Conservation (phyloP, 2,113 vertebrate genomes). For the Arizona elegans region DNA sequence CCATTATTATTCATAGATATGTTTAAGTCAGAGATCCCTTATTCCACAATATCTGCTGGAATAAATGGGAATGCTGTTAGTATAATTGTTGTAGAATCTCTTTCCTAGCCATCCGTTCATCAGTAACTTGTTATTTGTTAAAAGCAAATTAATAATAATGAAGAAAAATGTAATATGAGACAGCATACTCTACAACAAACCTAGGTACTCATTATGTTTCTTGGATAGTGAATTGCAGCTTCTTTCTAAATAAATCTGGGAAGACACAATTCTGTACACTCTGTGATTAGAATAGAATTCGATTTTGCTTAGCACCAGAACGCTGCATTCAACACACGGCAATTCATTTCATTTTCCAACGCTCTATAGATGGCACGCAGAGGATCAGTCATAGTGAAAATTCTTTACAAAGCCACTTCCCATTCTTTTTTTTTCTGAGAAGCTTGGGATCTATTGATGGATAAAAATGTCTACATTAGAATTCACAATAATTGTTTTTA, state of each 20-base stretch:
- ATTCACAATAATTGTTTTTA: constrained; percentile 25
- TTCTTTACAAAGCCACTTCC: constrained; percentile 79
- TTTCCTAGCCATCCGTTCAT: constrained; percentile 3
- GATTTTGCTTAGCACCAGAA: constrained; percentile 39
- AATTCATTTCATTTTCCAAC: constrained; percentile 8
- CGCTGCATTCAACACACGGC: neutral
- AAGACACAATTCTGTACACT: constrained; percentile 6
- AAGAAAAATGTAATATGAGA: constrained; percentile 42
- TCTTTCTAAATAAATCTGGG: constrained; percentile 18
- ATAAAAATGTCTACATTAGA: constrained; percentile 37
- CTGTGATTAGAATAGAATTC: neutral
- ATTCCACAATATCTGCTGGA: neutral
- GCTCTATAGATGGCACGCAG: neutral
- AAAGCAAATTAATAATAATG: constrained; percentile 46
- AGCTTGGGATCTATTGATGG: constrained; percentile 81
- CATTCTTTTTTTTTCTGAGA: constrained; percentile 90
- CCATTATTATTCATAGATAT: neutral
- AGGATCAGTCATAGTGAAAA: constrained; percentile 86
- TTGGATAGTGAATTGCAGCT: constrained; percentile 39
- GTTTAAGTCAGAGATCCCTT: neutral
- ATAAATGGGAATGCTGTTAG: neutral
- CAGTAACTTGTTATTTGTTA: constrained; percentile 33
- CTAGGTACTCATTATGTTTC: constrained; percentile 28
- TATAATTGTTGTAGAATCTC: neutral
- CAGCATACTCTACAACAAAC: constrained; percentile 32